phyloP scores from a whole-genome alignment of 2,797 vertebrate genomes.

The Sebastes jordani region DNA sequence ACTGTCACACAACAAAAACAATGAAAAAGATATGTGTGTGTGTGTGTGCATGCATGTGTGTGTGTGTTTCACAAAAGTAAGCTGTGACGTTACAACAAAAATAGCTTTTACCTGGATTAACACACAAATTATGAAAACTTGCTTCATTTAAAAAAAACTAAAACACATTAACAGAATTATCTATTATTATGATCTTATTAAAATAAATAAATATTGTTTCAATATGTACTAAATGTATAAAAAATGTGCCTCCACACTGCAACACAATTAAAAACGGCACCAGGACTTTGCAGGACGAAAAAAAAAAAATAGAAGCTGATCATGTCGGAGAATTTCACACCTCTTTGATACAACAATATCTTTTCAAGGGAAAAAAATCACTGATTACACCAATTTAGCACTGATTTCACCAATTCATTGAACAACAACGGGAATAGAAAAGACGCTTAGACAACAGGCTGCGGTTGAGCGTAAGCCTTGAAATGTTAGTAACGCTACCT shows the following conservation, averaged over 20 bases:
- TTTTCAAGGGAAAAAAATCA: neutral
- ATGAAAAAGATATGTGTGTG: slow-evolving; percentile 8
- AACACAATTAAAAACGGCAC: neutral
- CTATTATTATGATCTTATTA: neutral
- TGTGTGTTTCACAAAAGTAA: slow-evolving; percentile 14
- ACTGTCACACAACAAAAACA: slow-evolving; percentile 47
- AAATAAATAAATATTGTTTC: neutral
- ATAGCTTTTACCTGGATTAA: neutral
- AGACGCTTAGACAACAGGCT: neutral
- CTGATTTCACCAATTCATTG: neutral
- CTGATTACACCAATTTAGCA: neutral
- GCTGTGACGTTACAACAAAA: neutral
- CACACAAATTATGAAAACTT: neutral
- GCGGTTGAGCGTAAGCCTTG: neutral
- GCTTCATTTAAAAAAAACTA: neutral
- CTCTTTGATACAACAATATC: neutral
- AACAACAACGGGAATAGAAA: neutral
- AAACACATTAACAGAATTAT: neutral
- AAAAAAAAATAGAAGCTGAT: neutral
- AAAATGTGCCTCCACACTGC: neutral
- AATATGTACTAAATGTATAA: neutral
- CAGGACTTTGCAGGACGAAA: neutral
- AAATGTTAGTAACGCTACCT: neutral
- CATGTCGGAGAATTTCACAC: neutral
- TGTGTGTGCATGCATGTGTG: neutral